Conservation (phyloP, 2,888 invertebrate genomes). For the Mesorhabditis spiculigera region DNA sequence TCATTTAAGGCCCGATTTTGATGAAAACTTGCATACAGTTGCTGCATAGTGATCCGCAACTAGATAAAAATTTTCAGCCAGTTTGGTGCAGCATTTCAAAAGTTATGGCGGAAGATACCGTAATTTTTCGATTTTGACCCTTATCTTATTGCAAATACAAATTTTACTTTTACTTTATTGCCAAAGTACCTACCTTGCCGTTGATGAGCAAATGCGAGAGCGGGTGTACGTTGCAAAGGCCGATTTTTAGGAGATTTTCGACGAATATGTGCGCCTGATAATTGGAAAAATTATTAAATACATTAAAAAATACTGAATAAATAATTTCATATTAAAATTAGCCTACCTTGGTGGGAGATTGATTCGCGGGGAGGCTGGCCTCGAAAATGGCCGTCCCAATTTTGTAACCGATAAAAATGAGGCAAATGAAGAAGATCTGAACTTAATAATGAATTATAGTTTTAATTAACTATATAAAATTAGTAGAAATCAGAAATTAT, state of each 20-base stretch:
- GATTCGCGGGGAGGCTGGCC: not conserved
- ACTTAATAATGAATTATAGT: not conserved
- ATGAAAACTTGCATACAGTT: not conserved
- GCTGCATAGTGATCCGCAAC: not conserved
- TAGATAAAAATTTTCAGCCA: not conserved
- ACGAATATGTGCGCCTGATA: not conserved
- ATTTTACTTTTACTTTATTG: not conserved
- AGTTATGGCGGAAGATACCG: not conserved
- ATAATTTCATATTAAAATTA: not conserved
- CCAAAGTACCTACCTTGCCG: not conserved
- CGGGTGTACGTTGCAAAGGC: not conserved
- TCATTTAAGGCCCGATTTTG: too few relatives aligned
- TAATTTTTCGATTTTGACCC: too few relatives aligned
- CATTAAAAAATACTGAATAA: too few relatives aligned
- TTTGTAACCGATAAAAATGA: not conserved
- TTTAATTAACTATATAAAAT: too few relatives aligned
- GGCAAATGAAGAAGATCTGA: slow-evolving; percentile 5
- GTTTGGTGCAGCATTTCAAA: not conserved
- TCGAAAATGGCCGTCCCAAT: not conserved
- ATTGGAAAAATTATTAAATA: not conserved
- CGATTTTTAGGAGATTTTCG: not conserved
- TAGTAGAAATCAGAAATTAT: not conserved
- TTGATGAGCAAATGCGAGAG: not conserved
- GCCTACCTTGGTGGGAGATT: not conserved
- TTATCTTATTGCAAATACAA: too few relatives aligned